Evolutionary conservation across 2,888 invertebrate species (phyloP).

Genomic region (Tigriopus californicus): DNA sequence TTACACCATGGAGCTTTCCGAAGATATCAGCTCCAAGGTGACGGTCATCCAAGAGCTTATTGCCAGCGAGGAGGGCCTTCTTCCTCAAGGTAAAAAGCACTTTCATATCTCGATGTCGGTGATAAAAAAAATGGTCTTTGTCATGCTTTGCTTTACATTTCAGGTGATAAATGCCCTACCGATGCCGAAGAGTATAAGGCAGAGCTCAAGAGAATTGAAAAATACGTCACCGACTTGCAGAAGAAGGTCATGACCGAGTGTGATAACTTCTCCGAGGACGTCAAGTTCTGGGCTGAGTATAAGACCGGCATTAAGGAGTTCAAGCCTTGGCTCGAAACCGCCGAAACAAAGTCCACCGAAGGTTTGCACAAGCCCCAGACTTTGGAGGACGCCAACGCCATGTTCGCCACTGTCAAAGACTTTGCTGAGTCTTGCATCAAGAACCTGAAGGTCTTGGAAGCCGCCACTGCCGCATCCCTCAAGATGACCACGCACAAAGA

Average conservation of each 20-base stretch:
- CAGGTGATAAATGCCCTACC: constrained; percentile 9
- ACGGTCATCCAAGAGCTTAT: constrained; percentile 2
- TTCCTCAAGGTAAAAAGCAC: constrained; percentile 12
- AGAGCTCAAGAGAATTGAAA: constrained; percentile 19
- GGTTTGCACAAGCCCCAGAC: constrained; percentile 18
- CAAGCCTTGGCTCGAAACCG: constrained; percentile 19
- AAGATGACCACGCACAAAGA: constrained; percentile 17
- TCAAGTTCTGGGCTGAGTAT: constrained; percentile 20
- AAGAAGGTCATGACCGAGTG: constrained; percentile 19
- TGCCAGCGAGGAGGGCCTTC: neutral
- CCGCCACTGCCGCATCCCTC: constrained; percentile 8
- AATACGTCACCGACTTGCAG: constrained; percentile 19
- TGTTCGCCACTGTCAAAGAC: constrained; percentile 17
- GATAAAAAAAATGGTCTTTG: too few species aligned
- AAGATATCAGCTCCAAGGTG: constrained; percentile 16
- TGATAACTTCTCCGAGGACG: constrained; percentile 15
- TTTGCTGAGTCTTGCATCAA: constrained; percentile 8
- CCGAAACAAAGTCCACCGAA: constrained; percentile 18
- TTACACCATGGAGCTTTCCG: constrained; percentile 19
- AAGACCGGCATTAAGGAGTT: constrained; percentile 19
- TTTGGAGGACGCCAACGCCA: constrained; percentile 18
- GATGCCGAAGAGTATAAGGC: constrained; percentile 16
- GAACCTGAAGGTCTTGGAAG: constrained; percentile 6
- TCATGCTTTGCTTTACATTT: neutral
- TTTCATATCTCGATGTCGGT: too few species aligned